Percentiles rank a stretch among this genome's conserved stretches.
Conservation (phyloP, 2,113 vertebrate genomes). For the Machaerirhynchus nigripectus region DNA sequence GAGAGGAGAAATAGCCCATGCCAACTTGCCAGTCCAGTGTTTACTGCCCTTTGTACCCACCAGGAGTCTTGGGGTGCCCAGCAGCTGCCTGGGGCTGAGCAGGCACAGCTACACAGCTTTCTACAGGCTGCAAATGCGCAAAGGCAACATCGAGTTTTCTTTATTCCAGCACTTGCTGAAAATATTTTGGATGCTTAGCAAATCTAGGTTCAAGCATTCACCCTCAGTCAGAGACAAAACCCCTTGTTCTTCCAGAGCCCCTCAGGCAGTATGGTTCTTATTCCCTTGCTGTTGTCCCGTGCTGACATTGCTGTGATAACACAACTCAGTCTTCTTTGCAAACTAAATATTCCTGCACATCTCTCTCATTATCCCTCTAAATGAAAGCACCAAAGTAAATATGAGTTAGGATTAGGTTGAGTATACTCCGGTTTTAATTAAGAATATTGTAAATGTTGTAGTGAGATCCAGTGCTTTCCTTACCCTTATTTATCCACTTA, state of each 20-base stretch:
- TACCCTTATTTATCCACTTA: neutral
- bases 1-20: neutral
- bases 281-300: fast-evolving
- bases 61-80: neutral
- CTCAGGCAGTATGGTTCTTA: fast-evolving
- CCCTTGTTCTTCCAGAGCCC: neutral
- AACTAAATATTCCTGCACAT: neutral
- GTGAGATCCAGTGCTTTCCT: neutral
- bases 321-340: neutral
- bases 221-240: fast-evolving
- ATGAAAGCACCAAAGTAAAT: neutral
- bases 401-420: neutral
- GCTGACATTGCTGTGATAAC: neutral
- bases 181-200: neutral
- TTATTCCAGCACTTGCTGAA: neutral
- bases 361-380: neutral
- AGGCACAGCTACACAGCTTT: neutral
- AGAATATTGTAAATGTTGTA: neutral
- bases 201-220: neutral
- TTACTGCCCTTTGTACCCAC: neutral
- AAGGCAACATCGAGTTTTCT: neutral
- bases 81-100: neutral
- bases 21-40: neutral
- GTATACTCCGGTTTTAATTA: neutral
- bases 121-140: neutral